phyloP scores from a whole-genome alignment of 92 coral and sea anemone genomes.

The Porites divaricata region DNA sequence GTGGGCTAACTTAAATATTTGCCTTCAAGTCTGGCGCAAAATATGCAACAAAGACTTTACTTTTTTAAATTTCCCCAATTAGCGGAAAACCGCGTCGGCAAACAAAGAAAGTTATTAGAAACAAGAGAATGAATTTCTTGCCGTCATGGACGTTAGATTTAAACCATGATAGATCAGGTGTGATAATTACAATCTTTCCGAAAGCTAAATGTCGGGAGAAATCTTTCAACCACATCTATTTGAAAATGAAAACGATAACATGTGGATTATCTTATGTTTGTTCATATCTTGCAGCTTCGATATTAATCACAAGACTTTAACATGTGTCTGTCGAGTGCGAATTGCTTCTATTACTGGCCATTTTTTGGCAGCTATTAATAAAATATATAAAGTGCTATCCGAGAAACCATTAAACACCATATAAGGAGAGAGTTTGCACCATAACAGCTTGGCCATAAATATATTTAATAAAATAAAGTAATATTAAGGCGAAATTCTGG shows the following conservation, averaged over 20 bases:
- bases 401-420: too few relatives aligned
- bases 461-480: too few relatives aligned
- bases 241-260: not conserved
- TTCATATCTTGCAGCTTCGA: not conserved
- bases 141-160: slow-evolving; percentile 7
- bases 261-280: not conserved
- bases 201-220: not conserved
- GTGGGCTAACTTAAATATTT: not conserved
- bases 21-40: not conserved
- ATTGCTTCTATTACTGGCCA: not conserved
- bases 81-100: slow-evolving; percentile 4
- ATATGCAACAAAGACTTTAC: not conserved
- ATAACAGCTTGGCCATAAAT: too few relatives aligned
- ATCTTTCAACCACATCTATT: not conserved
- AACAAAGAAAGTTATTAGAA: not conserved
- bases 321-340: not conserved
- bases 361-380: not conserved
- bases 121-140: not conserved
- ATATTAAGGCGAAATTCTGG: too few relatives aligned
- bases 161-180: slow-evolving; percentile 4
- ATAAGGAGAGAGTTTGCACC: too few relatives aligned
- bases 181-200: not conserved
- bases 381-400: too few relatives aligned
- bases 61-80: not conserved
- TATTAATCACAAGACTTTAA: not conserved